phyloP scores from a whole-genome alignment of 2,888 invertebrate species.

The Microchrysa polita region DNA sequence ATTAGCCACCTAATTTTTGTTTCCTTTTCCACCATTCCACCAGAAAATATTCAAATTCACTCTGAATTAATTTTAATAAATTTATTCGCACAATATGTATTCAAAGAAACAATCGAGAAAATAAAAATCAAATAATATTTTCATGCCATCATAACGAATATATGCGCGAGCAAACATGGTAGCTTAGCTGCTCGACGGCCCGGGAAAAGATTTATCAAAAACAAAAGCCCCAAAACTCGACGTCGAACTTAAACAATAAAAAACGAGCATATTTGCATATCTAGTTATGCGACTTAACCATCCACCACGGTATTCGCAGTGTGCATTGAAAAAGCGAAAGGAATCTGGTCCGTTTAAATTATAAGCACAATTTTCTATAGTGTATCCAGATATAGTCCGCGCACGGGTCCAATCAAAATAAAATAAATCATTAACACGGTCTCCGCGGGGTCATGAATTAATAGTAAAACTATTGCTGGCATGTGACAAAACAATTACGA shows the following conservation, averaged over 20 bases:
- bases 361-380: background rate
- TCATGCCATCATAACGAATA: background rate
- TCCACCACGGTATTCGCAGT: background rate
- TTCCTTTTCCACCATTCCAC: background rate
- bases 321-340: too few relatives aligned
- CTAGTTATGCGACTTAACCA: background rate
- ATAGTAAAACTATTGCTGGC: slow-evolving; percentile 13
- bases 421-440: slow-evolving; percentile 14
- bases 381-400: background rate
- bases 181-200: too few relatives aligned
- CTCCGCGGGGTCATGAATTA: background rate
- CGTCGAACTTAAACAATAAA: too few relatives aligned
- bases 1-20: background rate
- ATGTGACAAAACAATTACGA: slow-evolving; percentile 44
- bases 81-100: slow-evolving; percentile 22
- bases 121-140: background rate
- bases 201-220: too few relatives aligned
- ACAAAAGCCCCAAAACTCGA: background rate
- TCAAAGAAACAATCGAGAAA: background rate
- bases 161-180: background rate
- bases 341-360: background rate
- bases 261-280: slow-evolving; percentile 29
- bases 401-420: background rate
- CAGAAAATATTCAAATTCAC: slow-evolving; percentile 6
- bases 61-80: slow-evolving; percentile 4